phyloP scores from a whole-genome alignment of 2,888 invertebrate genomes.

The Rhorus exstirpatorius region DNA sequence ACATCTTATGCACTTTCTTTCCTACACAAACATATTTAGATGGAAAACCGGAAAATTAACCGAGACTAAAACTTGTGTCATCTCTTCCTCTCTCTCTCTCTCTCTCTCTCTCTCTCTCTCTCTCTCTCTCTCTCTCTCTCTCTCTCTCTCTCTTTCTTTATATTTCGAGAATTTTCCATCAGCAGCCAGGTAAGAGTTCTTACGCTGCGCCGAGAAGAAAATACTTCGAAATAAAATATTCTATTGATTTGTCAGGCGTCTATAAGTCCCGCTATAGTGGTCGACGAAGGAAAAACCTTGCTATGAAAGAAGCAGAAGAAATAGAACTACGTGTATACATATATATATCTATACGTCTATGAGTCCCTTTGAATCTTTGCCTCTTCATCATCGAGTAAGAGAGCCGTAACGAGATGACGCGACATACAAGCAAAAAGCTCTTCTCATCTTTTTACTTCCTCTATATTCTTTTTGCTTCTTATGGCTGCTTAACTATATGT shows the following conservation, averaged over 20 bases:
- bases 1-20: too few relatives aligned
- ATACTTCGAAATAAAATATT: slow-evolving; percentile 59
- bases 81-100: too few relatives aligned
- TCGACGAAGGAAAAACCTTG: slow-evolving; percentile 35
- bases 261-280: slow-evolving; percentile 35
- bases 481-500: slow-evolving; percentile 10
- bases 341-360: slow-evolving; percentile 30
- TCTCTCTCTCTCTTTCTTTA: neutral
- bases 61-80: neutral
- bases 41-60: neutral
- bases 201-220: slow-evolving; percentile 30
- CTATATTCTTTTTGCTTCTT: slow-evolving; percentile 11
- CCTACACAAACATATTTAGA: too few relatives aligned
- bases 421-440: slow-evolving; percentile 15
- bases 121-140: too few relatives aligned
- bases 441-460: slow-evolving; percentile 29
- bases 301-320: slow-evolving; percentile 1
- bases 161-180: slow-evolving; percentile 24
- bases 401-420: slow-evolving; percentile 59
- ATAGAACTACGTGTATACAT: neutral
- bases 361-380: slow-evolving; percentile 65
- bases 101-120: too few relatives aligned
- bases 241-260: slow-evolving; percentile 30
- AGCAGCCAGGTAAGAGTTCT: slow-evolving; percentile 18
- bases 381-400: slow-evolving; percentile 63